Evolutionary conservation across 2,888 invertebrate genomes (phyloP).

Genomic region (Scaptodrosophila latifasciaeformis): DNA sequence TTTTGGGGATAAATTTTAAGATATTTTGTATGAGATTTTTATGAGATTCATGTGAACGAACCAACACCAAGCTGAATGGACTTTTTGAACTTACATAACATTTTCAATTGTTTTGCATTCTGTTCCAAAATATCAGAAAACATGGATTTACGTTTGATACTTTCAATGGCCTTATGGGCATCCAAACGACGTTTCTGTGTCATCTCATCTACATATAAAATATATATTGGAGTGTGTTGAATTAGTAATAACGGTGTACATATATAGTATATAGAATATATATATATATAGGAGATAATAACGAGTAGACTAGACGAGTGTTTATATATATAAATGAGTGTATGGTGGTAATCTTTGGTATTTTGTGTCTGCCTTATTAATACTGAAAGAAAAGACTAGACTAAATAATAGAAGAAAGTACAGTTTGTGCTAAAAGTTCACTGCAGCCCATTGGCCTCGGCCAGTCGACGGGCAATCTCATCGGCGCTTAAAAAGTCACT

Average conservation of each 20-base stretch:
- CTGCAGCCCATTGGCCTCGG: conserved; percentile 69
- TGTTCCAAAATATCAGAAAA: conserved; percentile 23
- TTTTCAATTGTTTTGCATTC: conserved; percentile 42
- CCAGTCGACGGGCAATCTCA: conserved; percentile 73
- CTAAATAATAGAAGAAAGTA: conserved; percentile 10
- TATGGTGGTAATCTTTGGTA: neutral
- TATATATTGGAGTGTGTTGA: conserved; percentile 41
- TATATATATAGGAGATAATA: conserved; percentile 16
- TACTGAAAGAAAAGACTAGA: conserved; percentile 65
- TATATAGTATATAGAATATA: conserved; percentile 28
- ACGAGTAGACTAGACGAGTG: conserved; percentile 9
- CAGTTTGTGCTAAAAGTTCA: conserved; percentile 30
- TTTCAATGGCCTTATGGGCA: conserved; percentile 39
- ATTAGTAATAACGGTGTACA: conserved; percentile 15
- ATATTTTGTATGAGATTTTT: neutral
- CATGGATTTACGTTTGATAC: conserved; percentile 43
- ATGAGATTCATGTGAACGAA: conserved; percentile 17
- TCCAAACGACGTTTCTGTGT: conserved; percentile 36
- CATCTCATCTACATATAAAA: conserved; percentile 14
- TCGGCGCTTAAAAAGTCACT: conserved; percentile 79
- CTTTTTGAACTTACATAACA: conserved; percentile 49
- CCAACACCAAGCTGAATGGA: conserved; percentile 33
- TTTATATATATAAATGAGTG: conserved; percentile 18
- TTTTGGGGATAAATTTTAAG: neutral
- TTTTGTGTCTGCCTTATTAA: too few species aligned